These are phyloP conservation scores for Drosophila kepulauana DNA, from an alignment of 1,140 invertebrate genomes.

Conservation along the genomic window DNA sequence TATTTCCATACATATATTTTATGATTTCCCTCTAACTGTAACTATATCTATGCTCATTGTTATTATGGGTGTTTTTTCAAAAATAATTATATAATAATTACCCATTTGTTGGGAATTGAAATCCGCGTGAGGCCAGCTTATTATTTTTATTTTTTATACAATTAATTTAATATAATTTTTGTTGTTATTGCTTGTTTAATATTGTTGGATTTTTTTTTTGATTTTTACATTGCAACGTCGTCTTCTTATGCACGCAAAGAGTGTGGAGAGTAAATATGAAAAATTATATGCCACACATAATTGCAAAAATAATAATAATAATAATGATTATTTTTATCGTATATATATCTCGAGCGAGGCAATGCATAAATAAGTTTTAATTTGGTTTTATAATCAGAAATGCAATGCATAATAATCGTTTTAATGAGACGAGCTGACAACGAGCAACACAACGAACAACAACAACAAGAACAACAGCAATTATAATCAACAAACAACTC, in stretches of 20 bases:
- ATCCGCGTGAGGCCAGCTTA: slow-evolving; percentile 69
- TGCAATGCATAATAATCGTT: slow-evolving; percentile 80
- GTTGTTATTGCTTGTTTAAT: neutral
- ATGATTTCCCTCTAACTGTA: neutral
- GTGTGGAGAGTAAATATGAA: slow-evolving; percentile 64
- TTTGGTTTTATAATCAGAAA: slow-evolving; percentile 77
- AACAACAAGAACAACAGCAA: slow-evolving; percentile 5
- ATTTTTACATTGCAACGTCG: slow-evolving; percentile 58
- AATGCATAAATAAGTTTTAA: slow-evolving; percentile 78
- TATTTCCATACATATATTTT: too few species aligned
- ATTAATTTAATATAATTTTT: neutral
- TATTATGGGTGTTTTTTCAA: slow-evolving; percentile 22
- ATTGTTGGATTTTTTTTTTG: slow-evolving; percentile 32
- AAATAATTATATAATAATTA: slow-evolving; percentile 77
- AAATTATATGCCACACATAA: slow-evolving; percentile 59
- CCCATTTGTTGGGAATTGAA: slow-evolving; percentile 58
- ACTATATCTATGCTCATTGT: slow-evolving; percentile 6
- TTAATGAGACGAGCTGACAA: slow-evolving; percentile 75
- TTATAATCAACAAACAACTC: neutral
- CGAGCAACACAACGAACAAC: slow-evolving; percentile 11
- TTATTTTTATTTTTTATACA: slow-evolving; percentile 46
- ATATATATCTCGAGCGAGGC: slow-evolving; percentile 36
- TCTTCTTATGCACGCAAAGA: slow-evolving; percentile 33
- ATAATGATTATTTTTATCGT: slow-evolving; percentile 59
- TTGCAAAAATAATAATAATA: slow-evolving; percentile 61